phyloP scores from a whole-genome alignment of 1,140 invertebrate species.

The Lepidotrigona ventralis region DNA sequence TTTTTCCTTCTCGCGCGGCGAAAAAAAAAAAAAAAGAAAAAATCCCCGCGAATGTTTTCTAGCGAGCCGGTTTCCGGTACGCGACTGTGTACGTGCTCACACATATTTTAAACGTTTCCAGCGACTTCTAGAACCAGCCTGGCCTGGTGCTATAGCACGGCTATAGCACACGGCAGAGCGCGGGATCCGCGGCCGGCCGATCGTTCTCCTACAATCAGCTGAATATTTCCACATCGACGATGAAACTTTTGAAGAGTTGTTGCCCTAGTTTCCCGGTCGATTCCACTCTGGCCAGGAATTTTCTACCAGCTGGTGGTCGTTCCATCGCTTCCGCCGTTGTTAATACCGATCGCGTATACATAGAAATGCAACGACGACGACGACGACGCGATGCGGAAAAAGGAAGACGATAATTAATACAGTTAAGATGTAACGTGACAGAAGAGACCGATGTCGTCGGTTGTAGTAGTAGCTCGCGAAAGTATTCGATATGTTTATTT shows the following conservation, averaged over 20 bases:
- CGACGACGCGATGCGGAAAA: constrained; percentile 22
- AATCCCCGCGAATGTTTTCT: background rate
- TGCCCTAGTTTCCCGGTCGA: constrained; percentile 41
- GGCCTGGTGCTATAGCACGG: constrained; percentile 21
- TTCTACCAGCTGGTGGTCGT: background rate
- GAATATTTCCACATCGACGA: constrained; percentile 47
- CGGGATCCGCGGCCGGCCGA: constrained; percentile 1
- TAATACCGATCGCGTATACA: background rate
- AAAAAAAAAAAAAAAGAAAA: background rate
- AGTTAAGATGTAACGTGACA: constrained; percentile 23
- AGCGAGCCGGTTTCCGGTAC: constrained; percentile 2
- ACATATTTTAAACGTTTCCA: constrained; percentile 7
- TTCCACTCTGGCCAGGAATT: constrained; percentile 12
- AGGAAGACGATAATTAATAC: constrained; percentile 43
- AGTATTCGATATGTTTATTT: background rate
- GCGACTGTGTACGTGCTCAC: too few species aligned
- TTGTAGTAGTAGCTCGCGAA: background rate
- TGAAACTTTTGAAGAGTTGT: constrained; percentile 40
- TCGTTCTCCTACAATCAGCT: constrained; percentile 37
- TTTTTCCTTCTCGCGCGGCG: too few species aligned
- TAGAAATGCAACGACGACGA: background rate
- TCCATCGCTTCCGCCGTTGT: constrained; percentile 6
- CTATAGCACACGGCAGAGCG: constrained; percentile 13
- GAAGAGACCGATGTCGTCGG: background rate
- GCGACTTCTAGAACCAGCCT: constrained; percentile 42